Percentiles rank a stretch among this genome's conserved stretches.
Conservation (phyloP, 53 echinoderm and acorn worm genomes). For the Pentamera pediparva region DNA sequence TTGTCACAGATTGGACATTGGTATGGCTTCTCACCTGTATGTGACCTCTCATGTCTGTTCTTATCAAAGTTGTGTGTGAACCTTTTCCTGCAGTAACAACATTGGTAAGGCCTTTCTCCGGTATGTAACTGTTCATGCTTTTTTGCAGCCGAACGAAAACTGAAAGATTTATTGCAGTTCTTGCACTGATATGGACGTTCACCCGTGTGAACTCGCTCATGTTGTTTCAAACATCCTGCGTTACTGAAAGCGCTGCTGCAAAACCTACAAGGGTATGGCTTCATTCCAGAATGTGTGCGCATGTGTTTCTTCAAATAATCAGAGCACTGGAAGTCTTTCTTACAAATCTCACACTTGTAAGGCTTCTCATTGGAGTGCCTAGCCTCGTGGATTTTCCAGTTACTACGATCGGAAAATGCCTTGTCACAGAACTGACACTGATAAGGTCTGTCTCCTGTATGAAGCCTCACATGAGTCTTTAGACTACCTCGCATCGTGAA, state of each 20-base stretch:
- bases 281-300: neutral
- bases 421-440: neutral
- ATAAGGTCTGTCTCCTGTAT: neutral
- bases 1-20: neutral
- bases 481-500: neutral
- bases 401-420: neutral
- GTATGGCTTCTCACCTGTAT: too few relatives aligned
- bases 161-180: neutral
- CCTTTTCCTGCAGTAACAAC: neutral
- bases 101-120: too few relatives aligned
- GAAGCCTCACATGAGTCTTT: neutral
- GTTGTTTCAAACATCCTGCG: too few relatives aligned
- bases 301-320: neutral
- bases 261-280: too few relatives aligned
- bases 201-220: too few relatives aligned
- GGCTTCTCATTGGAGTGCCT: neutral
- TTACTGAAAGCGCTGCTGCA: too few relatives aligned
- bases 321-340: neutral
- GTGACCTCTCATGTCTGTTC: neutral
- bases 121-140: too few relatives aligned
- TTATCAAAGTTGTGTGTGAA: neutral
- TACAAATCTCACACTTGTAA: neutral
- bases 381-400: neutral
- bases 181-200: too few relatives aligned
- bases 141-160: neutral